phyloP scores from a whole-genome alignment of 2,797 vertebrate genomes.

The Neomorphus geoffroyi region DNA sequence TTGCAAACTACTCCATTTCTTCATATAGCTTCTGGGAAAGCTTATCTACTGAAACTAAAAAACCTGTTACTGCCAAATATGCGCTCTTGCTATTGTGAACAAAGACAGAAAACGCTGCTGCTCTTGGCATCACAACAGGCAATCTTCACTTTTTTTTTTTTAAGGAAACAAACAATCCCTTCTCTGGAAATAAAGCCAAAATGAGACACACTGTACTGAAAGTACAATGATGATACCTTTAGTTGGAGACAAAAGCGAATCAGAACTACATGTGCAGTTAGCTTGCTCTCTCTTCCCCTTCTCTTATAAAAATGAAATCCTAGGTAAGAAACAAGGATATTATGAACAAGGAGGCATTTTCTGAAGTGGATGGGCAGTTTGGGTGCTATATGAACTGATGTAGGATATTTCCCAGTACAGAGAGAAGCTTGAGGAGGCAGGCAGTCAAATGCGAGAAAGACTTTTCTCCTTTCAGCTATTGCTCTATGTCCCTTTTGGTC shows the following conservation, averaged over 20 bases:
- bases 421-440: no score
- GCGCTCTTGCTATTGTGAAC: no score
- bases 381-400: no score
- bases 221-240: background rate
- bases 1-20: fast-evolving
- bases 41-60: background rate
- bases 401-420: no score
- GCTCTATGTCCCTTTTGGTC: no score
- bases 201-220: background rate
- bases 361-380: background rate
- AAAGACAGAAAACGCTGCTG: background rate
- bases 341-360: background rate
- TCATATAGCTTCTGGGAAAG: background rate
- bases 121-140: background rate
- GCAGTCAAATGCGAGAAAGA: no score
- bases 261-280: background rate
- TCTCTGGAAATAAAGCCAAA: background rate
- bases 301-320: no score
- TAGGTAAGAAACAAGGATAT: background rate
- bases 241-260: background rate
- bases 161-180: no score
- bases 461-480: no score
- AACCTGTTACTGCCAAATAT: background rate
- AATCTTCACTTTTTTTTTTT: background rate
- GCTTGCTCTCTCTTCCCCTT: background rate